Conservation (phyloP, 2,888 invertebrate species). For the Agriopis leucophaearia region DNA sequence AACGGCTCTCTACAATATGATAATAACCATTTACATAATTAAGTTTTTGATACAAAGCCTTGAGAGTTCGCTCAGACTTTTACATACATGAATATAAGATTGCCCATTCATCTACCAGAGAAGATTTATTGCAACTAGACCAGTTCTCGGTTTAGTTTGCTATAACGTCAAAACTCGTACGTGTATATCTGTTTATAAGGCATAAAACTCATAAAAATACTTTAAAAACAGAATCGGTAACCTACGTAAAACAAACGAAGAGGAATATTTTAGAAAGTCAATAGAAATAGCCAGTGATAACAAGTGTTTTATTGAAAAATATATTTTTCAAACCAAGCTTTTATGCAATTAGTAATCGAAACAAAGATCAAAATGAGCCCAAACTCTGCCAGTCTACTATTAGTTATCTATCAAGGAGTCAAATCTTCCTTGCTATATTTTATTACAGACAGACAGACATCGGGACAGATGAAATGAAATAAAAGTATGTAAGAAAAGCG, state of each 20-base stretch:
- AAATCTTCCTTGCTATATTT: no score
- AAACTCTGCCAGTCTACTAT: no score
- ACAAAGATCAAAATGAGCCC: no score
- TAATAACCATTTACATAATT: constrained; percentile 69
- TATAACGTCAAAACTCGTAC: not conserved
- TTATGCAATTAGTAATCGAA: no score
- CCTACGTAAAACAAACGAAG: not conserved
- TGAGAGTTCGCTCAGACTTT: constrained; percentile 63
- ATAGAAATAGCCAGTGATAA: no score
- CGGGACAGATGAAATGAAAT: no score
- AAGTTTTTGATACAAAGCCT: constrained; percentile 62
- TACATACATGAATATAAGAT: constrained; percentile 73
- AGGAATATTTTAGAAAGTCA: no score
- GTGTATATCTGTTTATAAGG: constrained; percentile 3
- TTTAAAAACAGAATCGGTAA: not conserved
- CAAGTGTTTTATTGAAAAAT: no score
- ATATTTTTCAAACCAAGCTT: no score
- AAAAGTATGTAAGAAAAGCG: not conserved
- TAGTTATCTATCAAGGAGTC: no score
- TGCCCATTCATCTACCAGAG: constrained; percentile 55
- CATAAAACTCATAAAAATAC: not conserved
- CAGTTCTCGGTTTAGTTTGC: constrained; percentile 51
- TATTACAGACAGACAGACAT: no score
- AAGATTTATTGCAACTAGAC: constrained; percentile 57
- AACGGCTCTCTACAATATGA: constrained; percentile 54